Evolutionary conservation across 2,113 vertebrate species (phyloP).

Genomic region (Pluvianellus socialis): DNA sequence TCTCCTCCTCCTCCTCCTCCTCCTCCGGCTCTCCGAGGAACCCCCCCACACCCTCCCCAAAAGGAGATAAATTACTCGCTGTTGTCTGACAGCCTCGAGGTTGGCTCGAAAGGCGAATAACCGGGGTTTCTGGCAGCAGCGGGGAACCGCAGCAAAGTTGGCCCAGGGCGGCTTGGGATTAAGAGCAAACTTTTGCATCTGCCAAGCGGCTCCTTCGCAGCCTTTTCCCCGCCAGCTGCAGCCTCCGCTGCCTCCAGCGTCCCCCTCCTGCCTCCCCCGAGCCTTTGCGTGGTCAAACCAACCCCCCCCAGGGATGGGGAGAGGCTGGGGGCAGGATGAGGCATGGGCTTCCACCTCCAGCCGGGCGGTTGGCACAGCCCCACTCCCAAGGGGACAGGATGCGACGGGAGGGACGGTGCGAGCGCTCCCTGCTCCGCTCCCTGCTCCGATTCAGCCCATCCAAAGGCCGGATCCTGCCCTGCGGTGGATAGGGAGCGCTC

Average conservation of each 20-base stretch:
- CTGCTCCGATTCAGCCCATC: rapidly evolving
- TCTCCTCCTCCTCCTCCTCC: neutral
- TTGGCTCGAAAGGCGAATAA: neutral
- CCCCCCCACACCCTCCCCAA: neutral
- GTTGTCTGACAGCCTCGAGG: neutral
- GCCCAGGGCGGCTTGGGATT: neutral
- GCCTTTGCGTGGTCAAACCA: constrained; percentile 14
- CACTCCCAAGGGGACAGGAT: rapidly evolving
- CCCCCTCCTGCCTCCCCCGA: constrained; percentile 40
- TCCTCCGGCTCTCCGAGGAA: neutral
- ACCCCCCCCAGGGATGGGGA: neutral
- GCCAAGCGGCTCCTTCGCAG: neutral
- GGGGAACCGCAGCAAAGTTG: neutral
- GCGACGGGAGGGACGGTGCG: rapidly evolving
- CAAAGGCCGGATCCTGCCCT: neutral
- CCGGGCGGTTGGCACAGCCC: neutral
- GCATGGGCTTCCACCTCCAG: neutral
- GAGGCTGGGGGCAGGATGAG: neutral
- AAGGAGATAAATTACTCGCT: neutral
- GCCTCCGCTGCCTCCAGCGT: constrained; percentile 46
- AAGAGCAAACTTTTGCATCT: neutral
- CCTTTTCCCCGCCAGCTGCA: neutral
- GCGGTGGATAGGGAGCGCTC: rapidly evolving
- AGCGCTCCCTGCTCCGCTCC: neutral
- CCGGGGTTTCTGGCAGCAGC: neutral